These are phyloP conservation scores for Dipus sagitta DNA, from an alignment of 2,797 vertebrate species.

Conservation along the genomic window DNA sequence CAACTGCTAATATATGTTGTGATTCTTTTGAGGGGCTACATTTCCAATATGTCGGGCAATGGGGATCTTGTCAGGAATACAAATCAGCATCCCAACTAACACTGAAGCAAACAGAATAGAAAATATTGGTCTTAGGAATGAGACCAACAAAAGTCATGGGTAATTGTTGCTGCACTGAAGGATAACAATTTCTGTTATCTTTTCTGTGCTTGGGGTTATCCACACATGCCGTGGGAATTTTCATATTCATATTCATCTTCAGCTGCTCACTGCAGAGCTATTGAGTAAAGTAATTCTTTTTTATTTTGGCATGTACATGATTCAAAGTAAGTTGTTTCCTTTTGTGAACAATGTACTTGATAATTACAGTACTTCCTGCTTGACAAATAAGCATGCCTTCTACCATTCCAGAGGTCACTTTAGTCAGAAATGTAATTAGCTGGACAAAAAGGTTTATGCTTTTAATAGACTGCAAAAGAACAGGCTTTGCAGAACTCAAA, in stretches of 20 bases:
- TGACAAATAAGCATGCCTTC: slow-evolving; percentile 69
- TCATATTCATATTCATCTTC: too few relatives aligned
- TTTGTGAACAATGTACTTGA: background rate
- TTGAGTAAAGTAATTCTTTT: background rate
- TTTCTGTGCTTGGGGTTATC: slow-evolving; percentile 44
- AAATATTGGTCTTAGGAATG: background rate
- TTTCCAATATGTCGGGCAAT: background rate
- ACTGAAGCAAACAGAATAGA: background rate
- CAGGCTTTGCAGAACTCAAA: background rate
- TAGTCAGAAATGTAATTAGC: slow-evolving; percentile 56
- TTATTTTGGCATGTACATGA: background rate
- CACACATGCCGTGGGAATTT: slow-evolving; percentile 35
- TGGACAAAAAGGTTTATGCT: slow-evolving; percentile 45
- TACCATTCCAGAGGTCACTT: background rate
- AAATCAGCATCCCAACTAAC: background rate
- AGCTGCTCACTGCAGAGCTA: slow-evolving; percentile 57
- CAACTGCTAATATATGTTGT: background rate
- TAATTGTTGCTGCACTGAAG: slow-evolving; percentile 16
- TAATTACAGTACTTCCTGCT: slow-evolving; percentile 27
- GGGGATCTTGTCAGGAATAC: background rate
- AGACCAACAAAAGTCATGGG: background rate
- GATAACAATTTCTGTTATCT: slow-evolving; percentile 13
- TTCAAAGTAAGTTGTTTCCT: slow-evolving; percentile 38
- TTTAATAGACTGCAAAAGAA: slow-evolving; percentile 55
- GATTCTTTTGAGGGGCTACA: background rate